Percentiles rank a stretch among this genome's conserved stretches.
Conservation (phyloP, 2,797 vertebrate species). For the Echiichthys vipera region DNA sequence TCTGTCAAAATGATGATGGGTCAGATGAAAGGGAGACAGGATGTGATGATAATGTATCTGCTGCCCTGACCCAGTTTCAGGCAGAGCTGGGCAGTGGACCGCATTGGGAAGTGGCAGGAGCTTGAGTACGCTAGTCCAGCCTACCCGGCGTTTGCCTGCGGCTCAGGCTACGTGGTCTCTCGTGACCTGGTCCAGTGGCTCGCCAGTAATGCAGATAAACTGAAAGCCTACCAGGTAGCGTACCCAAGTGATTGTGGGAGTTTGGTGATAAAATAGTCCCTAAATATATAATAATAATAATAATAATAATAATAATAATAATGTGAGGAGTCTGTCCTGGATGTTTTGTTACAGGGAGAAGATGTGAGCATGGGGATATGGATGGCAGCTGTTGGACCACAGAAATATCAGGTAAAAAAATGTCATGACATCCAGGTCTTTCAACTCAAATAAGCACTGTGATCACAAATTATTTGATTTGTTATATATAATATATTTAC, state of each 20-base stretch:
- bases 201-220: slow-evolving; percentile 89
- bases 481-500: not conserved
- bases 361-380: slow-evolving; percentile 99
- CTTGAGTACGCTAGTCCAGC: slow-evolving; percentile 95
- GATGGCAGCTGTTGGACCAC: slow-evolving; percentile 97
- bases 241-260: not conserved
- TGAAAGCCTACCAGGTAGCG: slow-evolving; percentile 96
- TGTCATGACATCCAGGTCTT: not conserved
- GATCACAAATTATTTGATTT: not conserved
- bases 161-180: slow-evolving; percentile 95
- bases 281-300: too few species aligned
- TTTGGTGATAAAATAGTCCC: too few species aligned
- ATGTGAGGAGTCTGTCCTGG: slow-evolving; percentile 11
- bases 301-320: too few species aligned
- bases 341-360: slow-evolving; percentile 88
- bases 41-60: slow-evolving; percentile 40
- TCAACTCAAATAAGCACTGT: not conserved
- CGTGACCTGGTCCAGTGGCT: slow-evolving; percentile 94
- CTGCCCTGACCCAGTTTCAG: slow-evolving; percentile 90
- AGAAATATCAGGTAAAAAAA: slow-evolving; percentile 89
- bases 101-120: slow-evolving; percentile 98
- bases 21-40: slow-evolving; percentile 15
- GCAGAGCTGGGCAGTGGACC: slow-evolving; percentile 97
- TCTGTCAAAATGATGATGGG: slow-evolving; percentile 11
- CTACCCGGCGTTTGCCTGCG: slow-evolving; percentile 96